Conservation (phyloP, 2,888 invertebrate species). For the Mesochorus sp. region DNA sequence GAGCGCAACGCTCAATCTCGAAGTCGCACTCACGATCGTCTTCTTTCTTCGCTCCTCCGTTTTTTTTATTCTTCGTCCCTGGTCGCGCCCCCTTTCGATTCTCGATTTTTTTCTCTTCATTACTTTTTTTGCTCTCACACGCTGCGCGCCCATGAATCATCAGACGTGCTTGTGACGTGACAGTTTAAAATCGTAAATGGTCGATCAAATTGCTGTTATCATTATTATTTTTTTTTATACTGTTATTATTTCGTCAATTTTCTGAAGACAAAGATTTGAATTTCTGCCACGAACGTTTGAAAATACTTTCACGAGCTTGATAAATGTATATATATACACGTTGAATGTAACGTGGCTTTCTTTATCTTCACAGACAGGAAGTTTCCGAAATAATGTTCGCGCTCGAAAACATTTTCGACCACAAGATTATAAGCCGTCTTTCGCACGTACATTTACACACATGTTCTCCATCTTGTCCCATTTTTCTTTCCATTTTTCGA, state of each 20-base stretch:
- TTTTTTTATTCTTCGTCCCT: constrained; percentile 13
- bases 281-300: constrained; percentile 9
- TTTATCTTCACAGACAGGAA: constrained; percentile 55
- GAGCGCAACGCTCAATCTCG: constrained; percentile 49
- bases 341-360: constrained; percentile 24
- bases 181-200: constrained; percentile 11
- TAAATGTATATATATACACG: background rate
- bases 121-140: constrained; percentile 38
- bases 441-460: background rate
- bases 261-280: background rate
- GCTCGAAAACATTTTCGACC: constrained; percentile 16
- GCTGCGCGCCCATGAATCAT: constrained; percentile 2
- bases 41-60: constrained; percentile 16
- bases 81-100: background rate
- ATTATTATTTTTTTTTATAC: constrained; percentile 15
- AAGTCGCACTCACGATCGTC: constrained; percentile 47
- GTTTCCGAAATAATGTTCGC: constrained; percentile 46
- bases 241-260: background rate
- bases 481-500: constrained; percentile 20
- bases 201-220: background rate
- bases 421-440: constrained; percentile 13
- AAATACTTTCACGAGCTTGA: constrained; percentile 13
- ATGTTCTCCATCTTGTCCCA: constrained; percentile 15
- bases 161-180: background rate
- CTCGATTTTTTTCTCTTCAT: background rate